Evolutionary conservation across 2,888 invertebrate species (phyloP).

Genomic region (Philaethria dido): DNA sequence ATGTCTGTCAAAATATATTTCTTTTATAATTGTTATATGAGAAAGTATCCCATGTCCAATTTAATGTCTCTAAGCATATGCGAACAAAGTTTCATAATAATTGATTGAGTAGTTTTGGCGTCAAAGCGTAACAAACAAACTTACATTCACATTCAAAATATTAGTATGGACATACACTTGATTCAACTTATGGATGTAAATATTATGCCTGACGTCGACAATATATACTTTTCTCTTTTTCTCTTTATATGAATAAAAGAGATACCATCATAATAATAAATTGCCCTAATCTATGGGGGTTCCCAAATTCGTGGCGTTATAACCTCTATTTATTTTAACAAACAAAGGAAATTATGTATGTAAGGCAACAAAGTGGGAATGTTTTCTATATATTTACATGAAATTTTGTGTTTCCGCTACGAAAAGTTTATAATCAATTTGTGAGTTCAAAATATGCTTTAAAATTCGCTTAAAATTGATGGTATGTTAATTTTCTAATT

Average conservation of each 20-base stretch:
- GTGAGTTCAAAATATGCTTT: too few relatives aligned
- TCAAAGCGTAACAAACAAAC: too few relatives aligned
- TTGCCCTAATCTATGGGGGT: conserved; percentile 36
- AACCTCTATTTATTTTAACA: conserved; percentile 37
- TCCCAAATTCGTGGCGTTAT: conserved; percentile 33
- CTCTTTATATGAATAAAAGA: not conserved
- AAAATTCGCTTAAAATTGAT: too few relatives aligned
- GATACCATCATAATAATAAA: conserved; percentile 30
- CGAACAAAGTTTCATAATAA: too few relatives aligned
- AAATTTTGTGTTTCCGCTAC: not conserved
- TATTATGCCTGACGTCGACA: conserved; percentile 26
- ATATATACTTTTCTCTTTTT: conserved; percentile 8
- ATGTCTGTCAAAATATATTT: too few relatives aligned
- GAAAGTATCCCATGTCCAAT: too few relatives aligned
- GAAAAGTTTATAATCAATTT: not conserved
- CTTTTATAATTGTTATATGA: too few relatives aligned
- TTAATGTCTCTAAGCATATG: too few relatives aligned
- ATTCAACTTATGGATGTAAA: conserved; percentile 34
- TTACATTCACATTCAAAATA: too few relatives aligned
- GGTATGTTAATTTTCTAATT: too few relatives aligned
- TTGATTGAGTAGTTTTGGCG: too few relatives aligned
- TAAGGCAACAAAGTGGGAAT: conserved; percentile 1
- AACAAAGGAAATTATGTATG: conserved; percentile 26
- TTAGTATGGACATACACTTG: too few relatives aligned
- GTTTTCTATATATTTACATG: conserved; percentile 12